Evolutionary conservation across 2,113 vertebrate genomes (phyloP).

Genomic region (Tetrax tetrax): DNA sequence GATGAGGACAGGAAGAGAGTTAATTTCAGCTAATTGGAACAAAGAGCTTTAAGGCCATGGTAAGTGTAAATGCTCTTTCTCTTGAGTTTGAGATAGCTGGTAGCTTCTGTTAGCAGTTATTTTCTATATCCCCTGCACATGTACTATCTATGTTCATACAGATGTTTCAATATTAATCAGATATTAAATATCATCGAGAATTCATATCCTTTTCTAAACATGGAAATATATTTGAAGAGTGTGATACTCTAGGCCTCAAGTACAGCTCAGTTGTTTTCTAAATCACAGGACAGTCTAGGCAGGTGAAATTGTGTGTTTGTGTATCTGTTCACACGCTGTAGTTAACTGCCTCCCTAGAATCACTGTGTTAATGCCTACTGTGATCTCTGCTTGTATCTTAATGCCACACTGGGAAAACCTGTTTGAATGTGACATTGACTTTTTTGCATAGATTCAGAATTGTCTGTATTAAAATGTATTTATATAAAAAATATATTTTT

Average conservation of each 20-base stretch:
- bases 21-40: background rate
- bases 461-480: slow-evolving; percentile 69
- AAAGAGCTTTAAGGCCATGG: background rate
- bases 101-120: background rate
- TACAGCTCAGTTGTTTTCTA: background rate
- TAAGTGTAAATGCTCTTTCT: background rate
- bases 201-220: background rate
- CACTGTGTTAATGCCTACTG: slow-evolving; percentile 37
- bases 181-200: background rate
- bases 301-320: background rate
- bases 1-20: background rate
- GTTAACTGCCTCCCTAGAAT: background rate
- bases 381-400: slow-evolving; percentile 22
- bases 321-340: background rate
- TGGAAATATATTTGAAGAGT: background rate
- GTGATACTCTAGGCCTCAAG: background rate
- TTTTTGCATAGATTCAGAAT: slow-evolving; percentile 30
- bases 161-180: background rate
- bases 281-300: background rate
- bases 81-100: background rate
- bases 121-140: background rate
- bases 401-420: slow-evolving; percentile 3
- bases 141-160: background rate
- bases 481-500: slow-evolving; percentile 67
- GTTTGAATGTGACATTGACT: slow-evolving; percentile 37